Evolutionary conservation across 2,888 invertebrate genomes (phyloP).

Genomic region (Ferdinandea cuprea): DNA sequence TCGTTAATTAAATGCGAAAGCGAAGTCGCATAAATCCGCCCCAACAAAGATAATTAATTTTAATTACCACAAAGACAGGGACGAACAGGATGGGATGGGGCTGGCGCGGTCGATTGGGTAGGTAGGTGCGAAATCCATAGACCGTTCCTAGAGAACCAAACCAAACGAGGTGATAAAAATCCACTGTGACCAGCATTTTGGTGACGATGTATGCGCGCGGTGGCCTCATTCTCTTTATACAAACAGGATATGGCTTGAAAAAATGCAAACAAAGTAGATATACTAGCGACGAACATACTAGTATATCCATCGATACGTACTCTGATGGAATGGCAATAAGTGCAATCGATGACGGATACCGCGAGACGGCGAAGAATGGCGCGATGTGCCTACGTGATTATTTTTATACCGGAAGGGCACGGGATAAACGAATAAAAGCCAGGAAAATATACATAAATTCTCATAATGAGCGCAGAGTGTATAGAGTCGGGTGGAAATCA

Average conservation of each 20-base stretch:
- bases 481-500: slow-evolving; percentile 26
- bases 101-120: background rate
- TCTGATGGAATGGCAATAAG: slow-evolving; percentile 50
- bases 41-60: slow-evolving; percentile 80
- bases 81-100: too few relatives aligned
- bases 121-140: slow-evolving; percentile 56
- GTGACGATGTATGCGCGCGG: background rate
- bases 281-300: background rate
- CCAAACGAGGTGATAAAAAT: slow-evolving; percentile 60
- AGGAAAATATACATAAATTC: slow-evolving; percentile 34
- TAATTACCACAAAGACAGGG: slow-evolving; percentile 78
- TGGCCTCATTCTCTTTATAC: background rate
- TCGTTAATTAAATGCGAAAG: slow-evolving; percentile 74
- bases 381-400: slow-evolving; percentile 32
- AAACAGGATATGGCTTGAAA: slow-evolving; percentile 2
- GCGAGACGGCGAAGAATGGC: slow-evolving; percentile 7
- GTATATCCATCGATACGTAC: slow-evolving; percentile 1
- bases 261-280: slow-evolving; percentile 7
- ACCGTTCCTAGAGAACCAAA: slow-evolving; percentile 17
- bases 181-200: slow-evolving; percentile 34
- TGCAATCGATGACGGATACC: slow-evolving; percentile 54
- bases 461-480: slow-evolving; percentile 13
- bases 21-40: slow-evolving; percentile 77
- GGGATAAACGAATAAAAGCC: slow-evolving; percentile 37
- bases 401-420: slow-evolving; percentile 17